These are phyloP conservation scores for Haplochromis burtoni DNA, from an alignment of 2,113 vertebrate genomes.

Conservation along the genomic window DNA sequence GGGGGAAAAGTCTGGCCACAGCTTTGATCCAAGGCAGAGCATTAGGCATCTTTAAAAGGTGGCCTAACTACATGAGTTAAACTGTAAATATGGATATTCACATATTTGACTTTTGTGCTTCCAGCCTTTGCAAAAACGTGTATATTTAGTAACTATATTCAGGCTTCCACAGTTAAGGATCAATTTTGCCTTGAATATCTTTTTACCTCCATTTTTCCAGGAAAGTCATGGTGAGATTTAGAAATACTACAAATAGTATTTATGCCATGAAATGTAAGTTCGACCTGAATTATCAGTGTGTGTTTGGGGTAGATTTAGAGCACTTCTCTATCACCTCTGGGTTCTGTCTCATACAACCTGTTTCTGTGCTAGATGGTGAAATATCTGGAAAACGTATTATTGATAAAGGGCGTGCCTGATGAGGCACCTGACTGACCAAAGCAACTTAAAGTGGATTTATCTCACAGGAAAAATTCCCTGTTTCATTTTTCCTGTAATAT, in stretches of 20 bases:
- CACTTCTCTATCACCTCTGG: accelerated
- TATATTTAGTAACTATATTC: not conserved
- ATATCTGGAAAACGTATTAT: not conserved
- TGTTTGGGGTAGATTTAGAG: not conserved
- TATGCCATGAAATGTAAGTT: not conserved
- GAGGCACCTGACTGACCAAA: not conserved
- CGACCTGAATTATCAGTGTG: not conserved
- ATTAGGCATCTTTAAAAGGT: accelerated
- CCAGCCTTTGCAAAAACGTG: not conserved
- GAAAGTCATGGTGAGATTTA: not conserved
- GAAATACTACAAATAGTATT: not conserved
- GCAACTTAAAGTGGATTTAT: not conserved
- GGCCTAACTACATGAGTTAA: not conserved
- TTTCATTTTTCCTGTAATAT: not conserved
- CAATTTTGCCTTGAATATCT: not conserved
- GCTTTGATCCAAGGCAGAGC: not conserved
- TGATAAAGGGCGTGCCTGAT: not conserved
- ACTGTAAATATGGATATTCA: not conserved
- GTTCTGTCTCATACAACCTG: not conserved
- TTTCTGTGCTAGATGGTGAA: not conserved
- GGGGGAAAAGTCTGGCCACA: not conserved
- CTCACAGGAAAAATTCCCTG: not conserved
- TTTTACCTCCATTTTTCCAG: not conserved
- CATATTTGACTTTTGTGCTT: not conserved
- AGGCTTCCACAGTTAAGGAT: not conserved